Conservation (phyloP, 2,888 invertebrate species). For the Charanyca ferruginea region DNA sequence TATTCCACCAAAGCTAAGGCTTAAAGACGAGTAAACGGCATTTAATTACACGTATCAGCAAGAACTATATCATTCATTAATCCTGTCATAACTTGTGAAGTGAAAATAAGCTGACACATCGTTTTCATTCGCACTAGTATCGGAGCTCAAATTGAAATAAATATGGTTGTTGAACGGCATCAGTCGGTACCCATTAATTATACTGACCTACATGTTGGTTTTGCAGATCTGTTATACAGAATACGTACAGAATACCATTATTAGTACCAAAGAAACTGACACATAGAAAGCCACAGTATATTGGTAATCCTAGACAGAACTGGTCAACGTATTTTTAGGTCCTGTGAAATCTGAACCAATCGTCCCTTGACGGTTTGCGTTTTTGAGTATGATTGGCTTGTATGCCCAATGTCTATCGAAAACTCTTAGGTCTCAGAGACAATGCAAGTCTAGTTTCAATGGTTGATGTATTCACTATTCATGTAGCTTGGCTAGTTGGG, state of each 20-base stretch:
- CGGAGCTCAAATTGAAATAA: constrained; percentile 54
- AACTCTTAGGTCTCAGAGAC: no score
- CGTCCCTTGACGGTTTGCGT: no score
- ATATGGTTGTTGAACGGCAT: constrained; percentile 46
- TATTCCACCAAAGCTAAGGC: neutral
- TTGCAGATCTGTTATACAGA: constrained; percentile 34
- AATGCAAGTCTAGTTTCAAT: no score
- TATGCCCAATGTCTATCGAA: no score
- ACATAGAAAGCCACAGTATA: neutral
- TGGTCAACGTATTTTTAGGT: neutral
- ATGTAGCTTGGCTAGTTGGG: constrained; percentile 31
- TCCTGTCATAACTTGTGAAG: constrained; percentile 26
- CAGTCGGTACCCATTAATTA: constrained; percentile 52
- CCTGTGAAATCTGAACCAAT: no score
- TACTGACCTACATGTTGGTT: constrained; percentile 56
- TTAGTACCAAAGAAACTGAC: neutral
- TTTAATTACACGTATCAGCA: constrained; percentile 3
- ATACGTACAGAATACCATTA: constrained; percentile 27
- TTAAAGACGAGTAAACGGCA: neutral
- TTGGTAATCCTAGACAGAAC: neutral
- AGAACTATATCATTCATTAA: constrained; percentile 24
- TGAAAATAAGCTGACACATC: constrained; percentile 41
- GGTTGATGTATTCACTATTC: constrained; percentile 15
- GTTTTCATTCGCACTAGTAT: constrained; percentile 34
- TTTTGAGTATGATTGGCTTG: no score